Percentiles rank a stretch among this genome's conserved stretches.
phyloP scores from a whole-genome alignment of 2,113 vertebrate genomes.

The Petrocephalus zakoni region DNA sequence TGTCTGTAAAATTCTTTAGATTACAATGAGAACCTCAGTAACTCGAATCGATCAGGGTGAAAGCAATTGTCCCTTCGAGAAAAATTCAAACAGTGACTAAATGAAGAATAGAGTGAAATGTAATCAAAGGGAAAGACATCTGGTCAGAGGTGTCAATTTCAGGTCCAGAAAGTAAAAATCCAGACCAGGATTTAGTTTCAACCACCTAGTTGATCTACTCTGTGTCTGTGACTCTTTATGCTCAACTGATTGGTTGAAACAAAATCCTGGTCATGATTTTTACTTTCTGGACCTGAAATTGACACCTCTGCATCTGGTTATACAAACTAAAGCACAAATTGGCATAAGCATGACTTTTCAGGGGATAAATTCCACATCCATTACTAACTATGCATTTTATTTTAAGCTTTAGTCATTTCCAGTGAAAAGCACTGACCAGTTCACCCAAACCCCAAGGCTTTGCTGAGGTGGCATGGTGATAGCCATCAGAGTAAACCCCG shows the following conservation, averaged over 20 bases:
- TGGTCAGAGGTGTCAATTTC: too few species aligned
- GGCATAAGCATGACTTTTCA: not conserved
- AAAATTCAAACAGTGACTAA: not conserved
- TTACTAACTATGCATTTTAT: not conserved
- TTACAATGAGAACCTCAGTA: not conserved
- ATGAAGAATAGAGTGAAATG: not conserved
- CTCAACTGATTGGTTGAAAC: too few species aligned
- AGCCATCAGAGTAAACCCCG: not conserved
- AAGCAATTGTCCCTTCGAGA: not conserved
- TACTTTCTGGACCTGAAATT: too few species aligned
- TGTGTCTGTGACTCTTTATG: too few species aligned
- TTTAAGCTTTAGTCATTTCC: not conserved
- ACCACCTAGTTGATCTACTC: too few species aligned
- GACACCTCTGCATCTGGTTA: too few species aligned
- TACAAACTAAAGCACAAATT: not conserved
- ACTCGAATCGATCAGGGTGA: not conserved
- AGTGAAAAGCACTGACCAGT: not conserved
- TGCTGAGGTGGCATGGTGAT: not conserved
- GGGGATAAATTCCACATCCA: not conserved
- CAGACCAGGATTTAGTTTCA: too few species aligned
- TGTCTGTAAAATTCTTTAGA: not conserved
- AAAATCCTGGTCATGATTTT: too few species aligned
- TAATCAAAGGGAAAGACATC: not conserved
- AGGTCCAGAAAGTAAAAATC: too few species aligned
- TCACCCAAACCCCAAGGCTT: not conserved